Base-by-base conservation (phyloP, 1,140 invertebrate species). In the Drosophila tristis region DNA sequence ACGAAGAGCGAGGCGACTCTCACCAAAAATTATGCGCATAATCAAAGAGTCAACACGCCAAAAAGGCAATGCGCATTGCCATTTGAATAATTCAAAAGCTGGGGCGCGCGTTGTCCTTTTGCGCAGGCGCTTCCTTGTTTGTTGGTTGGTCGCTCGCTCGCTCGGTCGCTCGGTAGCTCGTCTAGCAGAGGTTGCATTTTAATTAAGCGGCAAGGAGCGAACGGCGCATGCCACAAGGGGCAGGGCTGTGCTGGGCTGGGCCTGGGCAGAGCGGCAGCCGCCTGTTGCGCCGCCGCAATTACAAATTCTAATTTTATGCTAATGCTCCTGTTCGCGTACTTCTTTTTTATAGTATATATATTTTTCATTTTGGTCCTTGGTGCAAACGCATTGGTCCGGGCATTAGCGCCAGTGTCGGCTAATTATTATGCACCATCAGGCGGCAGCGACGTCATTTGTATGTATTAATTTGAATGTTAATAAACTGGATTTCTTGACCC, bases 231-330 rank as follows among this genome's bases (percentile, higher is more conserved):
- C 85, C 82, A 71, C 57, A 57, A 74, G 68, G 64, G 63, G 75
- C 66, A 53, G 43, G 45, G 57, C 39, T 31, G 29, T 7, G 43
- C 54, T 68, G 44, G 39, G 48, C 49, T 63, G 64, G 61, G 42
- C 29, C 16, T 63, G 64, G 61, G 42, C 39, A 25, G 39, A 9
- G 31, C 44, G 16, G 15, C 54, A 60, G 72, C 45, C 23, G 77
- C 78, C 87, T 90, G 82, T 80, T 82, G 87, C 87, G 81, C 76
- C 87, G 79, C 66, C 82, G 87, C 86, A 90, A 90, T 90, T 90
- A 90, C 86, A 90, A 90, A 90, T 90, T 90, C 87, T 90, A 90
- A 90, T 90, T 80, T 90, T 90, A 90, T 90, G 86, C 82, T 90
- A 90, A 90, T 87, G 79, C 84, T 72, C 31, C 45, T 75, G 75